Conservation (phyloP, 2,113 vertebrate genomes). For the Tachuris rubrigastra region DNA sequence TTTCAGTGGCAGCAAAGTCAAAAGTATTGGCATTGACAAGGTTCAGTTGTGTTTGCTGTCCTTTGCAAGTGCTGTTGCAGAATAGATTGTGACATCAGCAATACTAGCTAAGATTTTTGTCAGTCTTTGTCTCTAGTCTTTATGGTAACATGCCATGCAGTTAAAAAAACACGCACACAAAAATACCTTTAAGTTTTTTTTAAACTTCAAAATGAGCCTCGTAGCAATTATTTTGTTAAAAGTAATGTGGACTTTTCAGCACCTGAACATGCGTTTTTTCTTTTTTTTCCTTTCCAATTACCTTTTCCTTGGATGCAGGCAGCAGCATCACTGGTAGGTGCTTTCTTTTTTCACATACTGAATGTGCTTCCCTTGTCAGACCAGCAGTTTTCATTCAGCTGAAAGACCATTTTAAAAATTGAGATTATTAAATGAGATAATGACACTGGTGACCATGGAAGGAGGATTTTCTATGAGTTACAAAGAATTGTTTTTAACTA, state of each 20-base stretch:
- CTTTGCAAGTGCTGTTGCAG: neutral
- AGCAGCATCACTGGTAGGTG: neutral
- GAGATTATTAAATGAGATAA: constrained; percentile 24
- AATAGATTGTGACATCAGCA: neutral
- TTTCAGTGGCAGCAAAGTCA: neutral
- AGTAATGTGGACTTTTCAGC: neutral
- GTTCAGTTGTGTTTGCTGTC: neutral
- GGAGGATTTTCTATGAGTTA: neutral
- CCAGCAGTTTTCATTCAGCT: constrained; percentile 10
- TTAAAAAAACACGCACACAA: neutral
- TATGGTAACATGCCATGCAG: neutral
- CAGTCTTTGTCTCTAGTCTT: neutral
- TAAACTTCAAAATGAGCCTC: neutral
- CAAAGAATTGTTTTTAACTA: constrained; percentile 21
- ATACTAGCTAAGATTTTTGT: neutral
- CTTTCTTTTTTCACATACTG: neutral
- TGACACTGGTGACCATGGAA: neutral
- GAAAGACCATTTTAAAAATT: constrained; percentile 21
- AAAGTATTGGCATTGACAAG: neutral
- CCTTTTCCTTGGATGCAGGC: neutral
- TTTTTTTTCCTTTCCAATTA: neutral
- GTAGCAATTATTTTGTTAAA: neutral
- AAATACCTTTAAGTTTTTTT: neutral
- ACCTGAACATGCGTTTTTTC: neutral
- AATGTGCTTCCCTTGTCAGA: neutral